Base-by-base conservation (phyloP, 1,140 invertebrate species). In the Campoletis sonorensis region DNA sequence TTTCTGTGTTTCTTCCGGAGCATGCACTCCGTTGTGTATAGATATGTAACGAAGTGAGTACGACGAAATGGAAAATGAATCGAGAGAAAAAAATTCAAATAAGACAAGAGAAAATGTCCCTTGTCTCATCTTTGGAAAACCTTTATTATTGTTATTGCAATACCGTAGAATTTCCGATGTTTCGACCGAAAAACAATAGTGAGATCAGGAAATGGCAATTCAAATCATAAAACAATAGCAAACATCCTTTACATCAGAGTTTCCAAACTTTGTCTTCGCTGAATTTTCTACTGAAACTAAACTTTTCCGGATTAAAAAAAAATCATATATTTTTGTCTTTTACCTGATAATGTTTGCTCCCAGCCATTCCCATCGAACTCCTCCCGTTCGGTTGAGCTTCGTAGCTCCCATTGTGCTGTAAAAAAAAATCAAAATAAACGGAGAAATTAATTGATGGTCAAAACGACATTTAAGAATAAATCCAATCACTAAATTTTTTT, bases 321-420 rank as follows among this genome's bases (percentile, higher is more conserved):
- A 45, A 45, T n/a, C n/a, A n/a, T n/a, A n/a, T n/a, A n/a, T 58
- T n/a, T 58, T n/a, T 23, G 0, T 67, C 58, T 84, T 80, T 81
- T 16, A 86, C 87, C 84, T 88, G 85, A 80, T 88, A 87, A 23
- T 90, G 87, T 58, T 92, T 91, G 61, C 21, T 85, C 71, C 88
- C 86, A 33, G 86, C 73, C 68, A 88, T 84, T 72, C 81, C 82
- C 76, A 87, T 89, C 77, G 84, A 85, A 76, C 88, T 90, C 85
- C 54, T 75, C 7, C 73, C 51, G 58, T 90, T 90, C 83, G 89
- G 82, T 73, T 89, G 89, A 13, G 87, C 49, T 45, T 92, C 88
- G 83, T 91, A 91, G 33, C 88, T 87, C 68, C 90, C 90, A 90
- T 92, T 92, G 86, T 92, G 90, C 91, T 92, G 89, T 27, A 92